Base-by-base conservation (phyloP, 1,140 invertebrate genomes). In the Trinorchestia longiramus region DNA sequence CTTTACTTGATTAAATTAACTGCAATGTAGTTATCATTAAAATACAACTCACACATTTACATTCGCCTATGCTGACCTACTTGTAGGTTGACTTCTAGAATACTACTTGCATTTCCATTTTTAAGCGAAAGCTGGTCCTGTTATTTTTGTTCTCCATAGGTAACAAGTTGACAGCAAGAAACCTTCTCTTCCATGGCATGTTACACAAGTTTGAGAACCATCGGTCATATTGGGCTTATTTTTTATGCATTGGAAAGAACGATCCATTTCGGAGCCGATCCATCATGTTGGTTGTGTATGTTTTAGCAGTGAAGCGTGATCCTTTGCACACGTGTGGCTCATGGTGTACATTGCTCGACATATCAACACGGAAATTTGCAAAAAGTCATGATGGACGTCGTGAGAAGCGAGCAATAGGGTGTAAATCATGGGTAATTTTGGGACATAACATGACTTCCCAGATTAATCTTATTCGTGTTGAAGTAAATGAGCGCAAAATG, bases 271-370 rank as follows among this genome's bases (percentile, higher is more conserved):
- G 92, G 92, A 94, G 44, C 92, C 40, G 92, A 94, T 94, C 92
- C 92, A 45, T 94, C 92, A 94, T 94, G 92, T 43, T 43, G 92
- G 92, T 94, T 94, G 92, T 94, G 92, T 94, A 94, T 94, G 92
- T 94, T 94, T 94, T 94, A 94, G 92, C 92, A 94, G 92, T 40
- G 92, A 47, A 94, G 92, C 92, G 92, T 94, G 92, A 94, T 94
- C 92, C 92, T 94, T 94, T 94, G 92, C 92, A 44, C 92, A 94
- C 92, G 92, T 94, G 92, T 94, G 11, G 44, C 43, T 11, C 92
- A 19, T 6, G 92, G 92, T 94, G 92, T 94, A 94, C 92, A 94
- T 94, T 94, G 92, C 44, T 45, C 92, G 92, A 94, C 92, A 94
- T 94, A 94, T 47, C 43, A 45, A 94, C 92, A 94, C 92, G 43